phyloP scores from a whole-genome alignment of 2,113 vertebrate species.

The Oxyura jamaicensis region DNA sequence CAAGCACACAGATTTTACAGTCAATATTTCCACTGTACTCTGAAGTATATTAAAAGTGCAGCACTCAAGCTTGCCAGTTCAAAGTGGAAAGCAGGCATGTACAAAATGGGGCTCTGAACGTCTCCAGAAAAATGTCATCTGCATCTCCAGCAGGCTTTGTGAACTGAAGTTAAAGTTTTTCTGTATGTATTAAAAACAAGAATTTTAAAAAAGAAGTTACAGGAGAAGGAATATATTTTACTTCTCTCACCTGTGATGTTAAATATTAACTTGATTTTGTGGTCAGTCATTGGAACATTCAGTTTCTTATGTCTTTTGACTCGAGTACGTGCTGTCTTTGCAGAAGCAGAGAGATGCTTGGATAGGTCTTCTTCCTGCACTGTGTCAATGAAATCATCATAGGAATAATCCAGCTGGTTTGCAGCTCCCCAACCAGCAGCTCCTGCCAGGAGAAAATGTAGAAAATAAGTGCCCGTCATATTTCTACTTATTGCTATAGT shows the following conservation, averaged over 20 bases:
- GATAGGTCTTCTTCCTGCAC: constrained; percentile 67
- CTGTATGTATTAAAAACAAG: background rate
- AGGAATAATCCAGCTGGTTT: constrained; percentile 90
- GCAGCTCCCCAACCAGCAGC: constrained; percentile 90
- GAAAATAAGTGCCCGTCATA: background rate
- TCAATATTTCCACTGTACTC: background rate
- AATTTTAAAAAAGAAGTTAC: background rate
- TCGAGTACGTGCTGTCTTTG: constrained; percentile 69
- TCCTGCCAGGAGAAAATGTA: constrained; percentile 65
- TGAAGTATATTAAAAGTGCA: background rate
- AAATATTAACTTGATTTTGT: constrained; percentile 96
- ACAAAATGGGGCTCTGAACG: background rate
- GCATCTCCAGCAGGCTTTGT: background rate
- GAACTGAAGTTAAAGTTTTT: background rate
- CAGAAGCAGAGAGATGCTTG: constrained; percentile 55
- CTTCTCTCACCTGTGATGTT: constrained; percentile 91
- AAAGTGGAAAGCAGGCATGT: background rate
- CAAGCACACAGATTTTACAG: constrained; percentile 3
- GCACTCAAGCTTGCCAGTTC: background rate
- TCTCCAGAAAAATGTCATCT: background rate
- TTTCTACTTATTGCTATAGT: background rate
- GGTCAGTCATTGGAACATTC: constrained; percentile 82
- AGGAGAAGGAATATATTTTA: background rate
- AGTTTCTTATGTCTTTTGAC: constrained; percentile 84
- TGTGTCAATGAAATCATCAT: constrained; percentile 87